Evolutionary conservation across 1,140 invertebrate genomes (phyloP).

Genomic region (Calephelis virginiensis): DNA sequence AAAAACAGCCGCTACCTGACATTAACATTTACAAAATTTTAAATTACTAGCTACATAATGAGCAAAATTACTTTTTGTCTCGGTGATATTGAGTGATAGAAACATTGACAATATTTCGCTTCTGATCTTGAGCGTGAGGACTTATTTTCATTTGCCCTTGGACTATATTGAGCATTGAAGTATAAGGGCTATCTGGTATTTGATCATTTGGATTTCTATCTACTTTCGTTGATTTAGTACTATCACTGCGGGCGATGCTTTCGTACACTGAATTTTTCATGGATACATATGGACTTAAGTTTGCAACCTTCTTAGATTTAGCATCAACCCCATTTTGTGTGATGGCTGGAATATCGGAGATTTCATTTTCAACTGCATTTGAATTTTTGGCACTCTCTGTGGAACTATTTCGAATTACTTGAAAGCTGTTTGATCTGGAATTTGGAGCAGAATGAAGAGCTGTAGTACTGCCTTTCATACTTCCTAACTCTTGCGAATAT

Average conservation of each 20-base stretch:
- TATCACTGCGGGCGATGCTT: slow-evolving; percentile 47
- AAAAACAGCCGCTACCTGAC: too few species aligned
- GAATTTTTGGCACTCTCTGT: slow-evolving; percentile 46
- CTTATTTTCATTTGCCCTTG: slow-evolving; percentile 77
- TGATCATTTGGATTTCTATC: slow-evolving; percentile 41
- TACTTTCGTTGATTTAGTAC: slow-evolving; percentile 32
- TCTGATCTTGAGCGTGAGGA: slow-evolving; percentile 60
- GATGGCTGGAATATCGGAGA: slow-evolving; percentile 35
- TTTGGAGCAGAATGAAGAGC: slow-evolving; percentile 59
- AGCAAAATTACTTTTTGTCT: slow-evolving; percentile 51
- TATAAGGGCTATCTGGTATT: slow-evolving; percentile 54
- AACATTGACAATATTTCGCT: slow-evolving; percentile 62
- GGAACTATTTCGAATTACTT: slow-evolving; percentile 52
- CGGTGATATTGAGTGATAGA: slow-evolving; percentile 55
- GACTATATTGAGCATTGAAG: slow-evolving; percentile 73
- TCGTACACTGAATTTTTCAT: slow-evolving; percentile 80
- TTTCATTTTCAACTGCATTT: slow-evolving; percentile 33
- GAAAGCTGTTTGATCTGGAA: slow-evolving; percentile 62
- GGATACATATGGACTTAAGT: slow-evolving; percentile 48
- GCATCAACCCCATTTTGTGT: slow-evolving; percentile 53
- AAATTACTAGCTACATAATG: slow-evolving; percentile 27
- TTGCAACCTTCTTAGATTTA: slow-evolving; percentile 26
- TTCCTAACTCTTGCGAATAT: slow-evolving; percentile 66
- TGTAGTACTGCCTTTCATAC: slow-evolving; percentile 56
- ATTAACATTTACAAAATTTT: too few species aligned